Evolutionary conservation across 1,140 invertebrate genomes (phyloP), one percentile per base, ranked within the genome.

Genomic region (Drosophila sulfurigaster): DNA sequence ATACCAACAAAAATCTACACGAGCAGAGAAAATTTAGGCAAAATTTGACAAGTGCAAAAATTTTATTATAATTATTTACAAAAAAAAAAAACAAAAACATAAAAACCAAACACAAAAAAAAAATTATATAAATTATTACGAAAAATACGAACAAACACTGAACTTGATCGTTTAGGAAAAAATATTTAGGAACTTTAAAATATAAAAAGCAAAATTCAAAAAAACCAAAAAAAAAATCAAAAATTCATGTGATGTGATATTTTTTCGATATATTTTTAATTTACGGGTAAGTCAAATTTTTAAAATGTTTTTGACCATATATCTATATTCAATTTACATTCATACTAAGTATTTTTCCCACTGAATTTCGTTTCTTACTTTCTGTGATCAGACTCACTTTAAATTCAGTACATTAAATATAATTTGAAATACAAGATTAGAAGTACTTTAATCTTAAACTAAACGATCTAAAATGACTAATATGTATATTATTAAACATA

Each of bases 211-310:
- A 88, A 83, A 65, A 57, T 57, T 57, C 54, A 16, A 66, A 73
- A 79, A 30, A 3, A 3, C 20, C 16, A 20, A 20, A 20, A 25
- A 25, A 5, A 28, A 11, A 58, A 25, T 52, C 28, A 20, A 58
- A 75, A 90, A 87, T 75, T 78, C 52, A 91, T 87, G 78, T 91
- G 83, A 91, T 91, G 80, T 88, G 80, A 91, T 91, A 91, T 91
- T 88, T 91, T 91, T 89, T 88, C 77, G 80, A 91, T 75, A 69
- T 75, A 79, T 64, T 91, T 88, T 83, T 67, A 58, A 81, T 79
- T 79, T 78, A 67, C 77, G 75, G 87, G 87, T 91, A 74, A 91
- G 87, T 91, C 7, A 6, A 30, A 54, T 15, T 32, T 4, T 13
- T 7, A 32, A 8, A 38, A 20, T 20, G 3, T 20, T 3, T 20